Percentiles rank a stretch among this genome's conserved stretches.
These are phyloP conservation scores for Saturnia pavonia DNA, from an alignment of 2,888 invertebrate species.

Conservation along the genomic window DNA sequence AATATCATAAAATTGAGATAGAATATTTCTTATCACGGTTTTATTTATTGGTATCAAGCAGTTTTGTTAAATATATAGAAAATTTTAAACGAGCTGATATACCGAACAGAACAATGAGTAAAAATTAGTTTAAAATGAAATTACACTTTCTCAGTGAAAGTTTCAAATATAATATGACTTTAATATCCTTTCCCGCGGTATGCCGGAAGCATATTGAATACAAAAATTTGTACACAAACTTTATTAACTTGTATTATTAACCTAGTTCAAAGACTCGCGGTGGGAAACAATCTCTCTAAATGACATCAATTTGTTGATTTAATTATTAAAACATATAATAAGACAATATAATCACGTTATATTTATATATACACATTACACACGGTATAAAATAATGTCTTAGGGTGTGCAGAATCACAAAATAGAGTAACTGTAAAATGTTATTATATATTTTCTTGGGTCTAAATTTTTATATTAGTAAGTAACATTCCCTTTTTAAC, in stretches of 20 bases:
- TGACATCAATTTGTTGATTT: neutral
- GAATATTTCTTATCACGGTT: no score
- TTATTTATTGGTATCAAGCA: neutral
- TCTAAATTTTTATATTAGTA: no score
- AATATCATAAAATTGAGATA: no score
- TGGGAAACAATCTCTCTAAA: neutral
- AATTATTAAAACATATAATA: neutral
- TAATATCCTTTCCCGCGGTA: conserved; percentile 2
- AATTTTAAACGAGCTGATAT: neutral
- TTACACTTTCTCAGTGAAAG: neutral
- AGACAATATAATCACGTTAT: no score
- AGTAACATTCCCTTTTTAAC: no score
- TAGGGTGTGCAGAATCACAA: no score
- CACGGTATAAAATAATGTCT: no score
- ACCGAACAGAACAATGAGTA: neutral
- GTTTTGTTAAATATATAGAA: neutral
- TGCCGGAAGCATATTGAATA: neutral
- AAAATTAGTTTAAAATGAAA: neutral
- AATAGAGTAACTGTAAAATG: no score
- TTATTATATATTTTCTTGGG: no score
- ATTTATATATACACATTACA: no score
- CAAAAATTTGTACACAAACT: neutral
- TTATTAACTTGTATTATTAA: neutral
- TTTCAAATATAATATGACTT: neutral
- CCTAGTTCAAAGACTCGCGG: neutral